These are phyloP conservation scores for Mythimna lalbum DNA, from an alignment of 2,888 invertebrate genomes.

Conservation along the genomic window DNA sequence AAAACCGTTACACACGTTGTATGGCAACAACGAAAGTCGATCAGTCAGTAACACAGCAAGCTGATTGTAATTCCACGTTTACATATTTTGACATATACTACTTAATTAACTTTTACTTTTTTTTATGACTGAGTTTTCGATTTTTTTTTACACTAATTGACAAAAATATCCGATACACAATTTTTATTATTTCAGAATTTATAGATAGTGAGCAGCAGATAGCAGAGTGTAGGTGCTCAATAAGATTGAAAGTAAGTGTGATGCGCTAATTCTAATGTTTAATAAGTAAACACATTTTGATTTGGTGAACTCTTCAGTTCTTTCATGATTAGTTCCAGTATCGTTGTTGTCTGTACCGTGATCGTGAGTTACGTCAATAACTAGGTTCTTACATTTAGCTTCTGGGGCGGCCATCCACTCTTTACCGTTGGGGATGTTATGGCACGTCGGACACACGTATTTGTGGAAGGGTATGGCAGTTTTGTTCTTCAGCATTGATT, in stretches of 20 bases:
- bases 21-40: conserved; percentile 14
- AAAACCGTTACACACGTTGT: conserved; percentile 34
- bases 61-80: not conserved
- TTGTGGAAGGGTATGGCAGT: conserved; percentile 98
- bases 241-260: not conserved
- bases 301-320: not conserved
- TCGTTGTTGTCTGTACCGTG: conserved; percentile 10
- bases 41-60: not conserved
- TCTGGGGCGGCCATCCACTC: conserved; percentile 95
- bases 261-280: not conserved
- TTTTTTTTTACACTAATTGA: too few relatives aligned
- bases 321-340: not conserved
- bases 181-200: not conserved
- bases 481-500: conserved; percentile 93
- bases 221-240: not conserved
- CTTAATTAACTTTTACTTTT: too few relatives aligned
- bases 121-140: too few relatives aligned
- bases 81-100: not conserved
- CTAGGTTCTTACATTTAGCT: conserved; percentile 88
- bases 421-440: conserved; percentile 95
- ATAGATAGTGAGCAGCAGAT: too few relatives aligned
- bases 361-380: conserved; percentile 2
- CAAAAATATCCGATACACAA: not conserved
- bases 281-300: not conserved
- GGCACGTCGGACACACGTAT: conserved; percentile 96